These are phyloP conservation scores for Cololabis saira DNA, from an alignment of 2,113 vertebrate genomes.

Conservation along the genomic window DNA sequence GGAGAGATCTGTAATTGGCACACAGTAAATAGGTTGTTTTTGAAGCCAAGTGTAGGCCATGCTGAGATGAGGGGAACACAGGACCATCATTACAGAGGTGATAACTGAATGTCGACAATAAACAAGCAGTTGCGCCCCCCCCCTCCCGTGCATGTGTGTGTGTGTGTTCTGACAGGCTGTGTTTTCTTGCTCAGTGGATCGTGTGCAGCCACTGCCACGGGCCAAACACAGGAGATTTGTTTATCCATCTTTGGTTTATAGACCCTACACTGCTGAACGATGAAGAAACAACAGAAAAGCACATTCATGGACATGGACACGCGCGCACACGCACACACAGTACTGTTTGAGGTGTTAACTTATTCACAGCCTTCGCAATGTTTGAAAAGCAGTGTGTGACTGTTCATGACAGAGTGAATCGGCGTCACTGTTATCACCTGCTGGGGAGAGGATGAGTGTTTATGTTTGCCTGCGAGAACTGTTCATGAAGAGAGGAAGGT, in stretches of 20 bases:
- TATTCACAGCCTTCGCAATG: constrained; percentile 29
- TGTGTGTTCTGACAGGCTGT: constrained; percentile 31
- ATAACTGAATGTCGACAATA: constrained; percentile 39
- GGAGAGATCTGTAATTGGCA: constrained; percentile 29
- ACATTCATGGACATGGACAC: constrained; percentile 7
- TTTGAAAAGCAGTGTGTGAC: constrained; percentile 38
- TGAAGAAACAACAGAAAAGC: constrained; percentile 32
- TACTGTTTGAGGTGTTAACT: constrained; percentile 7
- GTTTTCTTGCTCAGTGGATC: constrained; percentile 35
- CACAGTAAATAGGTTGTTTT: constrained; percentile 33
- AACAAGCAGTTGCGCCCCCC: background rate
- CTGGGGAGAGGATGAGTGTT: constrained; percentile 6
- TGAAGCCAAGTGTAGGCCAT: constrained; percentile 40
- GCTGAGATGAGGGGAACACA: constrained; percentile 52
- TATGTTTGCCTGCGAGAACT: constrained; percentile 3
- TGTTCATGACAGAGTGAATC: constrained; percentile 34
- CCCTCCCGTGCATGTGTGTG: background rate
- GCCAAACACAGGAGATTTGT: constrained; percentile 60
- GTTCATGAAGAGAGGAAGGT: constrained; percentile 15
- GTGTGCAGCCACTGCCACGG: constrained; percentile 35
- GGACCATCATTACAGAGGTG: constrained; percentile 49
- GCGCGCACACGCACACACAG: constrained; percentile 11
- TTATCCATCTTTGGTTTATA: constrained; percentile 60
- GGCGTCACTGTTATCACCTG: constrained; percentile 5
- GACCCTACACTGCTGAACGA: constrained; percentile 45